Conservation (phyloP, 2,797 vertebrate species). For the Siniperca undulata region DNA sequence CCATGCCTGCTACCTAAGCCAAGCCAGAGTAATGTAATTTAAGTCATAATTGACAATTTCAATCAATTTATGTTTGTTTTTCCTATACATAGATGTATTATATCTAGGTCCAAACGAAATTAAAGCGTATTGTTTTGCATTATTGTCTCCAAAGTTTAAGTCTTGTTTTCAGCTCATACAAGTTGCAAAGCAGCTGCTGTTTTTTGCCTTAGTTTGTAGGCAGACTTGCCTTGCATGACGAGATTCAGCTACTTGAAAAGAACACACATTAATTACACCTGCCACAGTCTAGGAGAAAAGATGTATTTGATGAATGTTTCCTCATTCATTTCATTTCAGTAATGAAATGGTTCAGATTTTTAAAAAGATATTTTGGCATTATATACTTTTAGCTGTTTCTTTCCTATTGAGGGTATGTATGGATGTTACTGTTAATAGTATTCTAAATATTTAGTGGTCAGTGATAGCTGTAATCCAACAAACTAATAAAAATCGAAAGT, state of each 20-base stretch:
- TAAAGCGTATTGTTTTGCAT: background rate
- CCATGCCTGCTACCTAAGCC: background rate
- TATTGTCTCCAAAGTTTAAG: background rate
- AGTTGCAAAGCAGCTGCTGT: background rate
- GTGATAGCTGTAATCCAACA: background rate
- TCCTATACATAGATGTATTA: background rate
- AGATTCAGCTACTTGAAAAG: background rate
- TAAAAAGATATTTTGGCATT: background rate
- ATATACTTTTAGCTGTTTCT: background rate
- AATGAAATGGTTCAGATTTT: background rate
- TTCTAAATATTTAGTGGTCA: background rate
- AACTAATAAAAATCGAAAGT: background rate
- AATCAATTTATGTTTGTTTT: background rate
- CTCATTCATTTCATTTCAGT: background rate
- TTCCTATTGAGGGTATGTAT: background rate
- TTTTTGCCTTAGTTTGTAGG: background rate
- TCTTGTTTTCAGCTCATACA: background rate
- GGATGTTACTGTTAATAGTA: background rate
- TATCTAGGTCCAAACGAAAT: background rate
- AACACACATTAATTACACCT: background rate
- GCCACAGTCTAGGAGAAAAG: background rate
- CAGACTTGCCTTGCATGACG: background rate
- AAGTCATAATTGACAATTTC: background rate
- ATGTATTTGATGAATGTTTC: background rate
- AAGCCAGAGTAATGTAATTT: constrained; percentile 7